Evolutionary conservation across 2,888 invertebrate genomes (phyloP), one percentile per base, ranked within the genome.

Genomic region (Phymatocera aterrima): DNA sequence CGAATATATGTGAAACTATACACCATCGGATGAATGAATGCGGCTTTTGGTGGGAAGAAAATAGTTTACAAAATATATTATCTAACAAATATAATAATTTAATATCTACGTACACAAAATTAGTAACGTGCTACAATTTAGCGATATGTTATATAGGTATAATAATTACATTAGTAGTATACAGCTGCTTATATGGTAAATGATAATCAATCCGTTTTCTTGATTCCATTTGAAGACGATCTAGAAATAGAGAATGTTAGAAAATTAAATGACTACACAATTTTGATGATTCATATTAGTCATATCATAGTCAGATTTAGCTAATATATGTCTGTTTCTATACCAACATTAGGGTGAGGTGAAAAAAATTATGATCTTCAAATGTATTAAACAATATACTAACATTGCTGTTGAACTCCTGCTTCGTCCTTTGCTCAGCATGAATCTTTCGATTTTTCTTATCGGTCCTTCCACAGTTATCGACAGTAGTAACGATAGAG

Each of bases 401-500:
- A 3, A 75, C 75, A 37, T 24, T 24, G 37, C n/a, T 24, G 57
- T n/a, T 34, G 75, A n/a, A 40, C 5, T 37, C 40, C 15, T 57
- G 24, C 24, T 57, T 40, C 40, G 43, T 81, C 82, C 78, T 68
- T 80, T 84, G 18, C 78, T 79, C 34, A 86, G 80, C 12, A 87
- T 82, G 40, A 79, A 75, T 78, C 85, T 87, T 78, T 87, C 87
- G 24, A 88, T 77, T 77, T 81, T 85, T 80, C 87, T 83, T 37
- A 87, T 85, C 5, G 87, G 88, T 24, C 85, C 84, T 80, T 88
- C 87, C 15, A 87, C 81, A 3, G 82, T 51, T 12, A 87, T 78
- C 6, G 85, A 80, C 18, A 87, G 79, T 43, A 86, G 12, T 5
- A 87, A 77, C 21, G 88, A 83, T 10, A 87, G 6, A 1, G 74